Evolutionary conservation across 2,888 invertebrate genomes (phyloP), one percentile per base, ranked within the genome.

Genomic region (Uropetala carovei): DNA sequence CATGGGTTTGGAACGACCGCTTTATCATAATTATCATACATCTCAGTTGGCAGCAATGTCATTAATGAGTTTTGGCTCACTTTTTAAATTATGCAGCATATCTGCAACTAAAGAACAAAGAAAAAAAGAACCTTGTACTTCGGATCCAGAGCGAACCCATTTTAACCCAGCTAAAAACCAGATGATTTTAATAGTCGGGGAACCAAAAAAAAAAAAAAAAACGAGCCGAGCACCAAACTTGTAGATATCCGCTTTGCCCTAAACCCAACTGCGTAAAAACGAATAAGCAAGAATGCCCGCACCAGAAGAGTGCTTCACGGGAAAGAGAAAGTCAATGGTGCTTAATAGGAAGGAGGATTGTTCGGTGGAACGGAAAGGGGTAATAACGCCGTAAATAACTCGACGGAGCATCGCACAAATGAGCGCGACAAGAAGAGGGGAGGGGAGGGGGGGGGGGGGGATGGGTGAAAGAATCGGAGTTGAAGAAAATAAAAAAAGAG

Each of bases 321-420:
- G 75, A 10, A 75, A 75, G 75, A 86, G 86, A 60, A 58, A 58
- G 86, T 86, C 86, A 14, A 86, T 85, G 85, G 85, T 58, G 85
- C n/a, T 60, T 60, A 60, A 86, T 89, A 89, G 30, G 43, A 60
- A 43, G 60, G 64, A 64, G 89, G 60, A 64, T 43, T 64, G 89
- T 30, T 89, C 89, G 30, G 64, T n/a, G 89, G 43, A 64, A 64
- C 60, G 89, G 68, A 89, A 43, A 89, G 43, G 89, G 68, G 89
- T 30, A 89, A 60, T 64, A 64, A 89, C 64, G 89, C 89, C 30
- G 64, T 89, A 89, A 89, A 89, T 64, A 64, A 89, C 64, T 68
- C 59, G 64, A 43, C 18, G 18, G 16, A n/a, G 89, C 30, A 89
- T 89, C 64, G 89, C 89, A 89, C 89, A 59, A 89, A 89, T 89